Base-by-base conservation (phyloP, 1,140 invertebrate species). In the Musca domestica region DNA sequence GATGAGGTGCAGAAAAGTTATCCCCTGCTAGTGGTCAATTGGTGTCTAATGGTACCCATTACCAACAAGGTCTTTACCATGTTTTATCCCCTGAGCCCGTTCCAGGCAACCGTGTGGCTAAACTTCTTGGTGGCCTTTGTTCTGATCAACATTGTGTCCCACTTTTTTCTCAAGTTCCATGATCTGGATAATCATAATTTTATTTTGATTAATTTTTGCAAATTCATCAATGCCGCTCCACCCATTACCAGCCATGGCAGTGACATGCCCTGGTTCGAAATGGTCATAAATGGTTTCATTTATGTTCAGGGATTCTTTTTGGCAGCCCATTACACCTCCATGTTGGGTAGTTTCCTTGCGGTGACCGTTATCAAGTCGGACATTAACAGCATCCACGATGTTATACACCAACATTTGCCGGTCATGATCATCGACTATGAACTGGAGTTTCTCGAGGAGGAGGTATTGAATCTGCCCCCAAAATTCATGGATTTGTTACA, bases 361-460 rank as follows among this genome's bases (percentile, higher is more conserved):
- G 77, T 80, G 10, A 80, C 71, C 46, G 68, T 80, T 0, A 77
- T 80, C 10, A 74, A 76, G 14, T 71, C 74, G 0, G 77, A 80
- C 34, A 73, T 80, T 2, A 80, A 80, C 54, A 74, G 72, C 2
- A 72, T 80, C 72, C 68, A 78, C 0, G 77, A 80, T 23, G 51
- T 80, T 3, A 30, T 80, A n/a, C 46, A 30, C 3, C 71, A 70
- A 1, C 72, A 80, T 48, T 49, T 80, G 51, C 72, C 77, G 0
- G 74, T 80, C 5, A 73, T 80, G 71, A 76, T 80, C 12, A 76
- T 80, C 15, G 78, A 80, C 54, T 80, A 80, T 46, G 77, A 80
- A 58, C 30, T 75, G 68, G 74, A 80, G 19, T 80, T 80, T 49
- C 49, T 80, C 4, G 14, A 74, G 12, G 58, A 70, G 6, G 2